Conservation (phyloP, 1,140 invertebrate species). For the Drosophila auraria region DNA sequence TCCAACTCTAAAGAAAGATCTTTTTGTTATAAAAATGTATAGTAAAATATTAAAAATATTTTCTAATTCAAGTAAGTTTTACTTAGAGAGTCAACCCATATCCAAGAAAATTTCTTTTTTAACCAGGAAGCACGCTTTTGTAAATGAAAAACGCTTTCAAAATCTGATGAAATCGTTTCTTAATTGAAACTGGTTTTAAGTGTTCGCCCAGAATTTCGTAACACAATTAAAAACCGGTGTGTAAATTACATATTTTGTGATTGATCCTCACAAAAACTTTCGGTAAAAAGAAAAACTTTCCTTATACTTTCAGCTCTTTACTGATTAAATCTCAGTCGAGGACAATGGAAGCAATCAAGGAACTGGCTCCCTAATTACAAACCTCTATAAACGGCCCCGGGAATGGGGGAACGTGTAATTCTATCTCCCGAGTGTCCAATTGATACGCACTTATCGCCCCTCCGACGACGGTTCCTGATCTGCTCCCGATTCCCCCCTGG, state of each 20-base stretch:
- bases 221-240: background rate
- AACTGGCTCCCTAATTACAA: constrained; percentile 14
- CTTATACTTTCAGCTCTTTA: no score
- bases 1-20: no score
- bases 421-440: constrained; percentile 44
- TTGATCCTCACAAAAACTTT: background rate
- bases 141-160: background rate
- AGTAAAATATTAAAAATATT: no score
- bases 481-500: constrained; percentile 1
- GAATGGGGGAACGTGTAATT: constrained; percentile 22
- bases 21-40: no score
- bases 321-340: background rate
- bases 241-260: background rate
- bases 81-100: no score
- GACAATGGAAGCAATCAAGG: constrained; percentile 33
- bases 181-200: background rate
- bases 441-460: constrained; percentile 46
- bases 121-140: background rate
- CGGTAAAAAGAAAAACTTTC: background rate
- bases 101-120: background rate
- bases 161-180: background rate
- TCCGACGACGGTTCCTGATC: constrained; percentile 23
- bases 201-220: background rate
- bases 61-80: no score
- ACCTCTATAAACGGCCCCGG: constrained; percentile 1